Conservation (phyloP, 2,113 vertebrate species). For the Morphnarchus princeps region DNA sequence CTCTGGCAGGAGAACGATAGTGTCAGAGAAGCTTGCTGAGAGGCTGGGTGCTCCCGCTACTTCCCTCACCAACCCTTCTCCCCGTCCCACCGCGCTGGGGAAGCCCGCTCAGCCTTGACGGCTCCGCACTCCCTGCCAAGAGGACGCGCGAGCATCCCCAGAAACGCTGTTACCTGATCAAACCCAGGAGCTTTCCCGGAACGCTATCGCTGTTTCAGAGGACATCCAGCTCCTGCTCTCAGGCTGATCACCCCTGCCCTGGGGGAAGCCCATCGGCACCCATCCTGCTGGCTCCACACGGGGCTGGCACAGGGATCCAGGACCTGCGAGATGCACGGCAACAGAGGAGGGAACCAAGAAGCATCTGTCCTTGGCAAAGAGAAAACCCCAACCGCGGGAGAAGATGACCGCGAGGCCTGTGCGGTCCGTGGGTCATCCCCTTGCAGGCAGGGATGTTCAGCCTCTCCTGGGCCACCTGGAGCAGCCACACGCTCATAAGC, state of each 20-base stretch:
- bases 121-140: background rate
- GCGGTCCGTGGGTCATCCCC: accelerated
- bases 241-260: background rate
- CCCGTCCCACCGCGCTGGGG: accelerated
- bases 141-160: background rate
- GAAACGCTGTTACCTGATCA: too few species aligned
- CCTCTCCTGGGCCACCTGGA: background rate
- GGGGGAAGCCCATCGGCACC: accelerated
- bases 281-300: accelerated
- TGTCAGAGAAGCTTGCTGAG: accelerated
- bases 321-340: background rate
- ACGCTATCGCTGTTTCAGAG: background rate
- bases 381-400: background rate
- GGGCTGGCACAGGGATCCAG: background rate
- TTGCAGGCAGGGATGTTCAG: background rate
- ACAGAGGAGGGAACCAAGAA: background rate
- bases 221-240: background rate
- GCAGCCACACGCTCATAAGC: background rate
- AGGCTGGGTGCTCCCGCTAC: background rate
- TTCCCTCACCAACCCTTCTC: background rate
- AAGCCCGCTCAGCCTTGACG: background rate
- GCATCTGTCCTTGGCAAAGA: background rate
- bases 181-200: background rate
- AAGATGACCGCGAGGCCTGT: background rate
- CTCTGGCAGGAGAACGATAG: too few species aligned